Base-by-base conservation (phyloP, 2,797 vertebrate species). In the Acipenser oxyrinchus region DNA sequence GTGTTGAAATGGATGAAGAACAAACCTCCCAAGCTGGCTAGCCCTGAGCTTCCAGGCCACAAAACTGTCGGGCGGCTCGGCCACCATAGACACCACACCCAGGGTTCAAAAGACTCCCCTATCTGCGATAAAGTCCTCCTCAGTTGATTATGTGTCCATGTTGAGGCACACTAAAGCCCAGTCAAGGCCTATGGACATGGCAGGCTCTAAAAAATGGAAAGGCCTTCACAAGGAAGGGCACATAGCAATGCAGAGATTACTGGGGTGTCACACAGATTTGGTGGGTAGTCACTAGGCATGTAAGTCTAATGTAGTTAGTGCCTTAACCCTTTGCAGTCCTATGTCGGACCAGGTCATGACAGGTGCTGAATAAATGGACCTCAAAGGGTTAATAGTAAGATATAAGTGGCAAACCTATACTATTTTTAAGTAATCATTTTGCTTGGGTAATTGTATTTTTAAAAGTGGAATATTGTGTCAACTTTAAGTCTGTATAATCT, bases 1-100 rank as follows among this genome's bases (percentile, higher is more conserved):
- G 70, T 82, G 76, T 72, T 83, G 77, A 79, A 76, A 73, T 79
- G 77, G 81, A 79, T 76, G 74, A 81, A 82, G 73, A 75, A 74
- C 65, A 65, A 74, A 57, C 74, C 76, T 75, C 63, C 75, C 77
- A 81, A 81, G 71, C 68, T 74, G 62, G 63, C 61, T 10, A 69
- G 73, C 48, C 58, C 81, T 64, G 76, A 83, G 76, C 71, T 77
- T 48, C 66, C 72, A 69, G 9, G n/a, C 60, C 70, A 74, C 78
- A 79, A 69, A 71, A 50, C 68, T 74, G 55, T 61, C 71, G 5
- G 76, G 69, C 70, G 70, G 18, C 58, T 76, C 74, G 63, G 58
- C 70, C 67, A 73, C 81, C 58, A 3, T 81, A 76, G 73, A 77
- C 77, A 71, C 68, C 73, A 69, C 75, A 50, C 73, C 72, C 69